phyloP scores from a whole-genome alignment of 2,888 invertebrate genomes.

The Lamproptera curius region DNA sequence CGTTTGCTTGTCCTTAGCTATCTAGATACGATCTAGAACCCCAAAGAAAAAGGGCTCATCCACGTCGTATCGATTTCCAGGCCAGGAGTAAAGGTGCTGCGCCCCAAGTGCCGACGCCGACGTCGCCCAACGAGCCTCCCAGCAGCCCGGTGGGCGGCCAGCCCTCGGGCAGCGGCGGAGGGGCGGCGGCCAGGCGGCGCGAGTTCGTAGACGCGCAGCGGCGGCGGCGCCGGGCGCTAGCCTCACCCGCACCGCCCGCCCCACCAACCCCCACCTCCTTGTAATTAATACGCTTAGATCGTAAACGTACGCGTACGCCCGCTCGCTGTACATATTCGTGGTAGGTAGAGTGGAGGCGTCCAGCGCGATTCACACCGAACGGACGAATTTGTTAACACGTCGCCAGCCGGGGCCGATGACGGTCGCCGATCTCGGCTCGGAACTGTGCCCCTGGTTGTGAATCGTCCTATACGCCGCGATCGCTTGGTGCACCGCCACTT shows the following conservation, averaged over 20 bases:
- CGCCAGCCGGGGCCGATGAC: no score
- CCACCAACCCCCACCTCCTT: constrained; percentile 25
- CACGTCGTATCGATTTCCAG: no score
- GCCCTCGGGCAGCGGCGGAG: constrained; percentile 39
- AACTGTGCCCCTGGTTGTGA: neutral
- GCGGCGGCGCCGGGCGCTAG: constrained; percentile 43
- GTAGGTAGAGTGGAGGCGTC: constrained; percentile 16
- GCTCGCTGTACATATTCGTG: constrained; percentile 11
- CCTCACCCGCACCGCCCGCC: constrained; percentile 26
- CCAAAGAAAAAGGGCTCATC: no score
- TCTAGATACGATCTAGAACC: no score
- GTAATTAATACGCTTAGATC: constrained; percentile 1
- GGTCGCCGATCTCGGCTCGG: no score
- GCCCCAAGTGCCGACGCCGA: constrained; percentile 55
- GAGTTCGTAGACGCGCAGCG: constrained; percentile 52
- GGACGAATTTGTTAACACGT: neutral
- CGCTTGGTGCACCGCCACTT: constrained; percentile 18
- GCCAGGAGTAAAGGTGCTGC: constrained; percentile 63
- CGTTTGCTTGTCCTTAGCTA: no score
- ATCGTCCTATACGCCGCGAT: constrained; percentile 6
- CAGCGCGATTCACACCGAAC: neutral
- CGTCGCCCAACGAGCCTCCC: constrained; percentile 29
- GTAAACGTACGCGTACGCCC: neutral
- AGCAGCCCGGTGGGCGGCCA: constrained; percentile 25
- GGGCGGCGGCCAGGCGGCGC: constrained; percentile 30